phyloP scores from a whole-genome alignment of 2,888 invertebrate species.

The Nephrotoma guestfalica region DNA sequence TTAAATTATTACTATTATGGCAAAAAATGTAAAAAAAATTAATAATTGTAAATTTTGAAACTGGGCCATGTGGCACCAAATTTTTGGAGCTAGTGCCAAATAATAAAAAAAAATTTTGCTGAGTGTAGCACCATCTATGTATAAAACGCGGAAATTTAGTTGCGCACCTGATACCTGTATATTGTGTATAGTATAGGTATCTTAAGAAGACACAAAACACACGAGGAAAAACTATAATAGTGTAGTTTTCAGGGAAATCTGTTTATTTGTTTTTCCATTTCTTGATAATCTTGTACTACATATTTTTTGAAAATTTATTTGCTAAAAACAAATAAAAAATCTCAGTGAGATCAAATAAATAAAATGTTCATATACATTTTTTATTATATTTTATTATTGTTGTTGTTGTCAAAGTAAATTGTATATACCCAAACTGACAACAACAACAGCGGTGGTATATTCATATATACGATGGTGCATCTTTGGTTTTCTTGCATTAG shows the following conservation, averaged over 20 bases:
- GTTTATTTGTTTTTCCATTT: neutral
- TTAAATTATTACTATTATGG: too few species aligned
- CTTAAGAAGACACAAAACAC: neutral
- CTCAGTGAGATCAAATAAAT: neutral
- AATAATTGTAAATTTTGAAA: too few species aligned
- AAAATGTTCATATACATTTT: neutral
- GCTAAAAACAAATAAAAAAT: neutral
- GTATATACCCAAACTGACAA: neutral
- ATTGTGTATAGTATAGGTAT: too few species aligned
- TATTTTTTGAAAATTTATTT: neutral
- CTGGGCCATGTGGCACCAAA: too few species aligned
- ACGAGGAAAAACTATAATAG: neutral
- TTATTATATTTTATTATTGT: neutral
- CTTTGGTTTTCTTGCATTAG: neutral
- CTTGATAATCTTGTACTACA: neutral
- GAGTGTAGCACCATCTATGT: too few species aligned
- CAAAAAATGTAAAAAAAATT: too few species aligned
- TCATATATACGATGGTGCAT: neutral
- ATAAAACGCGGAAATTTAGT: too few species aligned
- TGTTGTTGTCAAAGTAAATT: neutral
- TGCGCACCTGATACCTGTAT: neutral
- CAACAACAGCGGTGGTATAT: neutral
- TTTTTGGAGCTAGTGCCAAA: too few species aligned
- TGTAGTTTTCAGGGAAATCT: neutral
- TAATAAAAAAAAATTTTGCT: too few species aligned